Evolutionary conservation across 2,797 vertebrate genomes (phyloP).

Genomic region (Miichthys miiuy): DNA sequence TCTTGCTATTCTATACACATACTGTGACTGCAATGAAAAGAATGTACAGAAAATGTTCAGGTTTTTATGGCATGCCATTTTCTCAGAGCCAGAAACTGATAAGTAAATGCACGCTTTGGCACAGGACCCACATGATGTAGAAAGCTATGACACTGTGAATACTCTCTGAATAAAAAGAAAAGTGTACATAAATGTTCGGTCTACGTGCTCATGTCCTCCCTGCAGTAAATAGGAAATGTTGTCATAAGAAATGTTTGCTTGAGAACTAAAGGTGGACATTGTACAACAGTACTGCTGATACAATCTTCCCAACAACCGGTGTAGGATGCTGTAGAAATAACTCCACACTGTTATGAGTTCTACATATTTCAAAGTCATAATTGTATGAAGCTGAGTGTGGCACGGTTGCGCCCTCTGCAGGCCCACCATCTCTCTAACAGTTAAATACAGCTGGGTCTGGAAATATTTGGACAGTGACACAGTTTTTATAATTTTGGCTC

Average conservation of each 20-base stretch:
- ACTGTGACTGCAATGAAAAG: neutral
- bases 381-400: neutral
- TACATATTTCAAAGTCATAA: neutral
- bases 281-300: too few species aligned
- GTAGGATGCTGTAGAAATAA: too few species aligned
- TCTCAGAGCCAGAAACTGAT: neutral
- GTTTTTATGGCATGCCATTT: slow-evolving; percentile 1
- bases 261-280: too few species aligned
- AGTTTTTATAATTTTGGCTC: too few species aligned
- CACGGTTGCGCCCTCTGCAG: slow-evolving; percentile 13
- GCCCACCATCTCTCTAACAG: too few species aligned
- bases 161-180: slow-evolving; percentile 18
- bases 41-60: neutral
- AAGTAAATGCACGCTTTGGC: neutral
- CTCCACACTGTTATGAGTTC: too few species aligned
- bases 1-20: neutral
- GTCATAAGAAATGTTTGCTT: neutral
- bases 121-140: neutral
- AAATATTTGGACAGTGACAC: too few species aligned
- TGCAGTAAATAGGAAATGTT: neutral
- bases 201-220: neutral
- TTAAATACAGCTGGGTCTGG: too few species aligned
- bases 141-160: neutral
- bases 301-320: too few species aligned
- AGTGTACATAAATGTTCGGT: neutral